These are phyloP conservation scores for Labeo calbasu DNA, from an alignment of 2,797 vertebrate genomes.

Conservation along the genomic window DNA sequence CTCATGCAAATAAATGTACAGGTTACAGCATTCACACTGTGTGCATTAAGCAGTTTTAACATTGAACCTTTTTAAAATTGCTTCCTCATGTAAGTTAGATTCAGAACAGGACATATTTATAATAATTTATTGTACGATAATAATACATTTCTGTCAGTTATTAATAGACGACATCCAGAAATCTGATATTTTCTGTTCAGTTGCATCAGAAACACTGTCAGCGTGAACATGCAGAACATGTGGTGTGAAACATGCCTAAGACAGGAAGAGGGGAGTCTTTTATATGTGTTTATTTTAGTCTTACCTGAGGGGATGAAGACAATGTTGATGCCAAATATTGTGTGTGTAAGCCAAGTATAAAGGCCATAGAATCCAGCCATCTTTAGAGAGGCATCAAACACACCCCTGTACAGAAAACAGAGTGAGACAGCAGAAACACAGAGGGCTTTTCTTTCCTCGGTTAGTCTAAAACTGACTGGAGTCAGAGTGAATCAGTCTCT, in stretches of 20 bases:
- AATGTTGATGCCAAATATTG: slow-evolving; percentile 98
- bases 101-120: not conserved
- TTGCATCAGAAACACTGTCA: slow-evolving; percentile 30
- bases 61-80: not conserved
- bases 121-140: not conserved
- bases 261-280: not conserved
- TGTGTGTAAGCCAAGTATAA: slow-evolving; percentile 99
- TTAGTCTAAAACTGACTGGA: not conserved
- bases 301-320: slow-evolving; percentile 99
- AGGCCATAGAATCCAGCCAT: slow-evolving; percentile 98
- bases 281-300: slow-evolving; percentile 37
- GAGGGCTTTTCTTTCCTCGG: not conserved
- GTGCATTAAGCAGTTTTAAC: not conserved
- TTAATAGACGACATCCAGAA: not conserved
- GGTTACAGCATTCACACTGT: not conserved
- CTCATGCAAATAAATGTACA: not conserved
- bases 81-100: not conserved
- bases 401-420: slow-evolving; percentile 82
- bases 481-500: slow-evolving; percentile 18
- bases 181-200: not conserved
- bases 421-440: slow-evolving; percentile 4
- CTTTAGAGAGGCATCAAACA: slow-evolving; percentile 98
- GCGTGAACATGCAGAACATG: slow-evolving; percentile 23
- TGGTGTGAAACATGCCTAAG: not conserved
- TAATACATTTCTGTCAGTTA: no score